These are phyloP conservation scores for Thelaira solivaga DNA, from an alignment of 2,888 invertebrate species.

Conservation along the genomic window DNA sequence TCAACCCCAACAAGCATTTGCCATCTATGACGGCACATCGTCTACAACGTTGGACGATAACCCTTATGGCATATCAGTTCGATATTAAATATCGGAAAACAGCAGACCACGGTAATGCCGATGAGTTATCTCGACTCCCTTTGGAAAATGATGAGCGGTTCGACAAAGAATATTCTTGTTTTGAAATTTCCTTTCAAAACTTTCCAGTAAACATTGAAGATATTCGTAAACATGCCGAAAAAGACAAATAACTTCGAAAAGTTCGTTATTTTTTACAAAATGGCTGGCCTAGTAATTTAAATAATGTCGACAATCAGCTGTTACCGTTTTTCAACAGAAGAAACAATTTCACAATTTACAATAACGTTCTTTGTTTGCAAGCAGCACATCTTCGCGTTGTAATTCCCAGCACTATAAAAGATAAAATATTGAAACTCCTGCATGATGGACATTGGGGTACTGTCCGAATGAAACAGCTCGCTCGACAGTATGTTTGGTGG, in stretches of 20 bases:
- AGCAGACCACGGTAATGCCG: constrained; percentile 55
- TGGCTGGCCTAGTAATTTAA: constrained; percentile 1
- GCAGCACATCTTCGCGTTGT: neutral
- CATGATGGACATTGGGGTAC: constrained; percentile 24
- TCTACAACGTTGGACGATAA: constrained; percentile 50
- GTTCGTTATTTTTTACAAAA: constrained; percentile 24
- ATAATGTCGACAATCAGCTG: neutral
- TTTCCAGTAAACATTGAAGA: constrained; percentile 14
- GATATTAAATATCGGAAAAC: constrained; percentile 56
- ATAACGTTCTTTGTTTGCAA: neutral
- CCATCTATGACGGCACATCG: constrained; percentile 32
- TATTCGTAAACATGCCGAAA: neutral
- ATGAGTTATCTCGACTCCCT: constrained; percentile 48
- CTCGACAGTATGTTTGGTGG: constrained; percentile 1
- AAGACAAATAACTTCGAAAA: neutral
- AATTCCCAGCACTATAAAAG: neutral
- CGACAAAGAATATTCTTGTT: neutral
- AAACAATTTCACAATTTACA: neutral
- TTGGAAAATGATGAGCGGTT: neutral
- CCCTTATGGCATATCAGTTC: constrained; percentile 43
- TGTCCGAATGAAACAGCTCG: neutral
- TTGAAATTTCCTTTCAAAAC: constrained; percentile 8
- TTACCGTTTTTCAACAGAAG: neutral
- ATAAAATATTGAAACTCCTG: neutral
- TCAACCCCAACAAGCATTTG: constrained; percentile 46